Base-by-base conservation (phyloP, 2,797 vertebrate species). In the Tapera naevia region DNA sequence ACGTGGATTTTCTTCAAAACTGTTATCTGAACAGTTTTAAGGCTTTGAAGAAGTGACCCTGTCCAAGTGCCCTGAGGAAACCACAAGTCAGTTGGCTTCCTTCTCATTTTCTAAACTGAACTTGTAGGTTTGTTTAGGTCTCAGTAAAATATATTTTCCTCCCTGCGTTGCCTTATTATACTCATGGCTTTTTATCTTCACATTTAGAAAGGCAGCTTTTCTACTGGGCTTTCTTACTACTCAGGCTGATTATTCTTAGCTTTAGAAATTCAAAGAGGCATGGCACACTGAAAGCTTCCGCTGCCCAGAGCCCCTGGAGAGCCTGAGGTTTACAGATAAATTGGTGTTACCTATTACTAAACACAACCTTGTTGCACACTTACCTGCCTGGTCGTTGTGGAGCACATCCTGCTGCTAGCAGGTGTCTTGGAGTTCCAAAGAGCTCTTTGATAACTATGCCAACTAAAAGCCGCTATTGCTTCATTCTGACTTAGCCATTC, bases 271-370 rank as follows among this genome's bases (percentile, higher is more conserved):
- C 85, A 75, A 65, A 88, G 73, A 88, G 28, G 13, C 30, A 18
- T 39, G 73, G 79, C 79, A 81, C 51, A 72, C 87, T 88, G 61
- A 24, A 71, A 91, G 39, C 81, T 91, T 53, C 84, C 57, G 80
- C 65, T 65, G 51, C 56, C 70, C 62, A 80, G 79, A 94, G 57
- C 14, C 66, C 79, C 89, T 60, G 41, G 79, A 89, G 81, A 85
- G 24, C 71, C 48, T 51, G 69, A 87, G 50, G 86, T 94, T 91
- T 92, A 85, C 61, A 91, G 89, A 86, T 92, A 91, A 94, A 82
- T 82, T 89, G 69, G 72, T 78, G 72, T 13, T 92, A 57, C 43
- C 54, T 11, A 8, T 87, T 83, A 83, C 54, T 67, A 80, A 93
- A 89, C 23, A 69, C 67, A 86, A 16, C n/a, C 35, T 41, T 8